Base-by-base conservation (phyloP, 2,113 vertebrate species). In the Crocuta crocuta region DNA sequence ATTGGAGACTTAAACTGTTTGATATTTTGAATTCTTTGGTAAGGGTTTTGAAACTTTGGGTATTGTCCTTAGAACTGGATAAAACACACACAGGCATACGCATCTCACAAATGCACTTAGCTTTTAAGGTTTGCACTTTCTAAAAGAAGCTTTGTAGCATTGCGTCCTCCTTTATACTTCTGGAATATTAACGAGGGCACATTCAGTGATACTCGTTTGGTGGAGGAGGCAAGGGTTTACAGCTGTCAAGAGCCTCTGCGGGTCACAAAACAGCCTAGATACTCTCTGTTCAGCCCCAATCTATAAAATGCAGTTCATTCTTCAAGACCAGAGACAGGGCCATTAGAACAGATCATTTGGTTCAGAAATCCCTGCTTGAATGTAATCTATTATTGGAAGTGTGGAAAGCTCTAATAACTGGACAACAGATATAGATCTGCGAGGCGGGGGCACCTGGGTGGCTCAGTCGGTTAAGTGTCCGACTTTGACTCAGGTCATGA, bases 311-410 rank as follows among this genome's bases (percentile, higher is more conserved):
- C n/a, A n/a, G 84, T 87, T 90, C 88, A 87, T 82, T 96, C 70
- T 95, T 96, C 82, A 96, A 83, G 39, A 89, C 65, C 31, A 84
- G 86, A 97, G 50, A 79, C 68, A 76, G n/a, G 83, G 35, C 68
- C 87, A 70, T 83, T 89, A 89, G 55, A 66, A 94, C 31, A 71
- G 86, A 80, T 81, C 79, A 10, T 53, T 28, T 53, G 68, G 79
- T 33, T 55, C 45, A 35, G 58, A 79, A 96, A 92, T 39, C 10
- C 26, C 66, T 94, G 5, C 33, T 53, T 65, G 76, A 16, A 65
- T 83, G 79, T 89, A 26, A 70, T 95, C 70, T 55, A 28, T 94
- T 65, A 61, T 74, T 39, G 76, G 63, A 66, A 15, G 23, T 85
- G 15, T 68, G 35, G 55, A 95, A 86, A 95, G 28, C 31, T 82